Evolutionary conservation across 2,797 vertebrate genomes (phyloP), one percentile per base, ranked within the genome.

Genomic region (Falco naumanni): DNA sequence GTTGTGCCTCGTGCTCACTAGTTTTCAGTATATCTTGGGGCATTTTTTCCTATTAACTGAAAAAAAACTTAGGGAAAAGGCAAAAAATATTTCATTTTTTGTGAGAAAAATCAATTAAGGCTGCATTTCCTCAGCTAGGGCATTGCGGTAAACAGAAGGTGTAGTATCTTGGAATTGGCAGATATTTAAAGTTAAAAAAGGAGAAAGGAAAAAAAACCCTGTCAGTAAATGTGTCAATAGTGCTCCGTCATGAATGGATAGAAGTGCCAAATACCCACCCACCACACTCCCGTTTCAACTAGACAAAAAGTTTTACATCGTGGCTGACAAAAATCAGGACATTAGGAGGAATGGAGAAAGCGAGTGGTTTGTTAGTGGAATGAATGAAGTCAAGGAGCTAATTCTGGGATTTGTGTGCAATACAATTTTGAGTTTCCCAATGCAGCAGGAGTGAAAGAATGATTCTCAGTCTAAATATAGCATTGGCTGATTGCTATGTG

Each of bases 381-480:
- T 0, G 0, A 68, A 51, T 59, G 34, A 89, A 89, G 28, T 51
- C 31, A 83, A 89, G 60, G 37, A 87, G 17, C 16, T 93, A 76
- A 75, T 91, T 92, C 85, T 79, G 59, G 39, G 41, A 28, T 43
- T 81, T 69, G 14, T 69, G 34, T 63, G 51, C 54, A 75, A 29
- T n/a, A n/a, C 48, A 66, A 39, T 92, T 91, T 75, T 50, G 48
- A 93, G 66, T 65, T 48, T 92, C 11, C 31, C 28, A 26, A 8
- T 56, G 53, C 39, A 88, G 28, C 76, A 86, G 57, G 39, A 89
- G 13, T 69, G 72, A 89, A 93, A 86, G 56, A 90, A 89, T 48
- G 22, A 8, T 83, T 77, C 81, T 79, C 25, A 25, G 43, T 34
- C 65, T 95, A 87, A 94, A 89, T 71, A 81, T 63, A 96, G n/a